Evolutionary conservation across 2,797 vertebrate species (phyloP).

Genomic region (Sebastes oblongus): DNA sequence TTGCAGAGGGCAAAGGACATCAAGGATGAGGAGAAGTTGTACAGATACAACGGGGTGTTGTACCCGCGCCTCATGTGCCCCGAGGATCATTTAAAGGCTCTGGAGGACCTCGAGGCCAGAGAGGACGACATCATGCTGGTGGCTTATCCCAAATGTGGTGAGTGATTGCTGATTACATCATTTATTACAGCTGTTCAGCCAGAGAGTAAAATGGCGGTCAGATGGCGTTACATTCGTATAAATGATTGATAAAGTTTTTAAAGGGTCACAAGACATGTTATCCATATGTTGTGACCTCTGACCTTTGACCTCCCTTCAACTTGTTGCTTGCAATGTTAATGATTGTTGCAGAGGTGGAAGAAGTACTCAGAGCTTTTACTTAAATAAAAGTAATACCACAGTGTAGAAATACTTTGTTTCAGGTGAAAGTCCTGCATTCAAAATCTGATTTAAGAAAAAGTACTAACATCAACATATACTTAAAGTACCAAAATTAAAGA

Average conservation of each 20-base stretch:
- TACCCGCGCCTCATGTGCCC: conserved; percentile 78
- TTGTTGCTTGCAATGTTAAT: not conserved
- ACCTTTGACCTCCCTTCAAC: not conserved
- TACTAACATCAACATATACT: no score
- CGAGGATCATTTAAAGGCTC: conserved; percentile 67
- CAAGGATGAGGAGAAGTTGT: conserved; percentile 74
- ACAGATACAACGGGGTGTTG: conserved; percentile 76
- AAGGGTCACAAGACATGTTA: not conserved
- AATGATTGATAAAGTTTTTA: not conserved
- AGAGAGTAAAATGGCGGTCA: not conserved
- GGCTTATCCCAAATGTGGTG: conserved; percentile 88
- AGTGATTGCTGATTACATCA: conserved; percentile 31
- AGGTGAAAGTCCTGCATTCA: no score
- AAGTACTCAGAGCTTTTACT: not conserved
- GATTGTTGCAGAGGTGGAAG: not conserved
- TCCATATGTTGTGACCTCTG: conserved; percentile 13
- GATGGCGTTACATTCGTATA: not conserved
- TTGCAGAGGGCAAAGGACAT: conserved; percentile 59
- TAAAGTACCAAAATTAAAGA: not conserved
- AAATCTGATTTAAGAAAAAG: no score
- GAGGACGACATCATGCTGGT: conserved; percentile 81
- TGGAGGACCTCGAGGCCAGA: conserved; percentile 76
- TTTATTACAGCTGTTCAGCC: not conserved
- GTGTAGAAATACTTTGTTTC: no score
- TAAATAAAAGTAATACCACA: not conserved